Conservation (phyloP, 2,888 invertebrate genomes). For the Zootermopsis nevadensis region DNA sequence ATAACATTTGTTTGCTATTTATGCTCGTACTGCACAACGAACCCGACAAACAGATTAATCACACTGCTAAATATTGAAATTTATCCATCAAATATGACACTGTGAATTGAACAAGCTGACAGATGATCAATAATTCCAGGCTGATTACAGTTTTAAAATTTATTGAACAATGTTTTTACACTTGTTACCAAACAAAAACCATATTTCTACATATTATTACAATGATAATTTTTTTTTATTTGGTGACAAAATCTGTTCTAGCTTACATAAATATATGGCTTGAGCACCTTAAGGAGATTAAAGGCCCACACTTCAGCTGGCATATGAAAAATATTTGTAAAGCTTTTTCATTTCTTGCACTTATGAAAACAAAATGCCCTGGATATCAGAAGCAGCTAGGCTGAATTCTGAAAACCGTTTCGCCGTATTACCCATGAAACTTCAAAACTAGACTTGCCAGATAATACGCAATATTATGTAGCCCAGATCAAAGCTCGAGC, state of each 20-base stretch:
- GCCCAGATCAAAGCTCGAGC: conserved; percentile 23
- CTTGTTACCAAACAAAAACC: conserved; percentile 20
- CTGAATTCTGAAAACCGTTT: neutral
- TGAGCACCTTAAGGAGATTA: conserved; percentile 28
- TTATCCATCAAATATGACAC: neutral
- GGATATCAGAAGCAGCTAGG: neutral
- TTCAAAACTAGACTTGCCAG: neutral
- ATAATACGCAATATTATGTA: conserved; percentile 11
- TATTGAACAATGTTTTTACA: neutral
- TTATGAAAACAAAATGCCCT: neutral
- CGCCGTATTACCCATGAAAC: neutral
- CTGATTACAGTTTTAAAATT: neutral
- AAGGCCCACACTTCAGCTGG: conserved; percentile 40
- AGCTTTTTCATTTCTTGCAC: conserved; percentile 24
- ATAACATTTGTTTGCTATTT: neutral
- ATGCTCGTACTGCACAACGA: neutral
- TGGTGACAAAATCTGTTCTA: neutral
- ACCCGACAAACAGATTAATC: neutral
- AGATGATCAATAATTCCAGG: neutral
- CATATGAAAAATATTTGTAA: conserved; percentile 36
- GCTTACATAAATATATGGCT: conserved; percentile 27
- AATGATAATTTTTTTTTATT: neutral
- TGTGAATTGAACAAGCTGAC: conserved; percentile 10
- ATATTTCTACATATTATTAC: neutral
- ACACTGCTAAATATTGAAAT: neutral